Percentiles rank a stretch among this genome's conserved stretches.
phyloP scores from a whole-genome alignment of 2,888 invertebrate species.

The Andrena camellia region DNA sequence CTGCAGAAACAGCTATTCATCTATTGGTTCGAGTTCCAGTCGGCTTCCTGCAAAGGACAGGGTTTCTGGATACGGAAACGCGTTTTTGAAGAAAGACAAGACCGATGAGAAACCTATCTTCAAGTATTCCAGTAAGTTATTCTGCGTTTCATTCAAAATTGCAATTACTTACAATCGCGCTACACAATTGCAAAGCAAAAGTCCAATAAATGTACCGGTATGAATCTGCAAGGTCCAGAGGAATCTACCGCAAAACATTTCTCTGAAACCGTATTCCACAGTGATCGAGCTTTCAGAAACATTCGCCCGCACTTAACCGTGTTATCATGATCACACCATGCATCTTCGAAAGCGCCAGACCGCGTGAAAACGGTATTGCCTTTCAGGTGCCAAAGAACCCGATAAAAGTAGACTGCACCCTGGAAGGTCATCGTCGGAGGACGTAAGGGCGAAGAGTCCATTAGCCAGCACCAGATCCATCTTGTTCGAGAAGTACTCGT shows the following conservation, averaged over 20 bases:
- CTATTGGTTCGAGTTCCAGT: slow-evolving; percentile 72
- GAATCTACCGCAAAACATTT: too few relatives aligned
- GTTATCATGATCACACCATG: not conserved
- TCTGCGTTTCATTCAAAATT: not conserved
- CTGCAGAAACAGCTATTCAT: slow-evolving; percentile 79
- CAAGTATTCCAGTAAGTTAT: slow-evolving; percentile 80
- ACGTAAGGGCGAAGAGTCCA: slow-evolving; percentile 77
- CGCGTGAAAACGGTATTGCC: not conserved
- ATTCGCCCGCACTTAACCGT: too few relatives aligned
- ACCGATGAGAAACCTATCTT: slow-evolving; percentile 77
- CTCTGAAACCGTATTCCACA: too few relatives aligned
- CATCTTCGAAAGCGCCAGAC: not conserved
- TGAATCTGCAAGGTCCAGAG: too few relatives aligned
- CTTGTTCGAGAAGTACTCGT: slow-evolving; percentile 80
- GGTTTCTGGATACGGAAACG: slow-evolving; percentile 71
- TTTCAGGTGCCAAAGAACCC: slow-evolving; percentile 76
- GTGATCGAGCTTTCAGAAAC: too few relatives aligned
- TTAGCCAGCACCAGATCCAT: slow-evolving; percentile 77
- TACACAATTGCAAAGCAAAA: too few relatives aligned
- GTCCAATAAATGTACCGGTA: too few relatives aligned
- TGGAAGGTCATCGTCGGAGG: slow-evolving; percentile 74
- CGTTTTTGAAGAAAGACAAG: slow-evolving; percentile 79
- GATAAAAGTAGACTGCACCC: slow-evolving; percentile 78
- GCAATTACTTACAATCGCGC: too few relatives aligned
- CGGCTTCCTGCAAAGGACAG: slow-evolving; percentile 77